phyloP scores from a whole-genome alignment of 1,140 invertebrate genomes.

The Eupeodes corollae region DNA sequence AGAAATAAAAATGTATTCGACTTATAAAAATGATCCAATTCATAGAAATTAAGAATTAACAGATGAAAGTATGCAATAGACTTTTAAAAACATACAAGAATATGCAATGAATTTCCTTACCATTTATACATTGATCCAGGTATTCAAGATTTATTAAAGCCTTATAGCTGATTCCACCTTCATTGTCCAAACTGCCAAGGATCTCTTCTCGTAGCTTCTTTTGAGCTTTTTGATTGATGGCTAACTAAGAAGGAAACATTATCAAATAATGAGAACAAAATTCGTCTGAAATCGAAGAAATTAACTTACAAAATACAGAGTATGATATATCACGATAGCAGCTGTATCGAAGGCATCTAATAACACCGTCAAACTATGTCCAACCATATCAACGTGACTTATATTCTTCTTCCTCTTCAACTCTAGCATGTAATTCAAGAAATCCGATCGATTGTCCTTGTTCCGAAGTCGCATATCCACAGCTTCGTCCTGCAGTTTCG shows the following conservation, averaged over 20 bases:
- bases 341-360: slow-evolving; percentile 49
- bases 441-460: slow-evolving; percentile 25
- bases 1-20: too few relatives aligned
- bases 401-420: slow-evolving; percentile 35
- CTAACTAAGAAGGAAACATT: too few relatives aligned
- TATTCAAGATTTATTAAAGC: slow-evolving; percentile 13
- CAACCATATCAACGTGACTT: slow-evolving; percentile 44
- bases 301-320: slow-evolving; percentile 20
- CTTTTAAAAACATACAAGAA: not conserved
- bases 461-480: slow-evolving; percentile 22
- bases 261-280: too few relatives aligned
- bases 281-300: not conserved
- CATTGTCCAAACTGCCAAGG: too few relatives aligned
- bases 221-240: too few relatives aligned
- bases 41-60: too few relatives aligned
- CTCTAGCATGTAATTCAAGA: slow-evolving; percentile 31
- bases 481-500: slow-evolving; percentile 21
- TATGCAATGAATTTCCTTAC: slow-evolving; percentile 3
- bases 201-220: too few relatives aligned
- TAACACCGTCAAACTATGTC: slow-evolving; percentile 41
- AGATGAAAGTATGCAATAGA: too few relatives aligned
- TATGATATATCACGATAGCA: slow-evolving; percentile 17
- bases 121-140: slow-evolving; percentile 28
- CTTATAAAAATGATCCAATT: too few relatives aligned
- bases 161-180: too few relatives aligned